Evolutionary conservation across 1,140 invertebrate genomes (phyloP).

Genomic region (Lepidostoma basale): DNA sequence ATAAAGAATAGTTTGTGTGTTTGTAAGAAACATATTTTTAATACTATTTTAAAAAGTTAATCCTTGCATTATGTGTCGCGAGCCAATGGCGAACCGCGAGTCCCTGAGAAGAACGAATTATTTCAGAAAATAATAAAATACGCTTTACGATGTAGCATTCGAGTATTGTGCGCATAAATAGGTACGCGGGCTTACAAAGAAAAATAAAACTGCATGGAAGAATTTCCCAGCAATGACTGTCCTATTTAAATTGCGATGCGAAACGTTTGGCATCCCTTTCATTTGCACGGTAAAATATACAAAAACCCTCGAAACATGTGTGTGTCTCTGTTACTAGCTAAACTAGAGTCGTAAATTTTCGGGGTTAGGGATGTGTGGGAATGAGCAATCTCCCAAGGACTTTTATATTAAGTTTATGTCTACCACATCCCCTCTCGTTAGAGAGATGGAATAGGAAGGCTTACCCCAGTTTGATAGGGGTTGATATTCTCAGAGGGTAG

Average conservation of each 20-base stretch:
- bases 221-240: neutral
- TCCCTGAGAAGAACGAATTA: neutral
- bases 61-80: neutral
- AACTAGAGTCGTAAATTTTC: slow-evolving; percentile 1
- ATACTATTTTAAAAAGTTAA: no score
- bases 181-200: neutral
- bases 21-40: no score
- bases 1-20: no score
- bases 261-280: neutral
- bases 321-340: neutral
- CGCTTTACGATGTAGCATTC: neutral
- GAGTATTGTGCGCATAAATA: neutral
- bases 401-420: slow-evolving; percentile 43
- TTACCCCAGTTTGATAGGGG: slow-evolving; percentile 37
- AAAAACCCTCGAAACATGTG: neutral
- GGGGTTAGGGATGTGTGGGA: neutral
- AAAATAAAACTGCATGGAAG: neutral
- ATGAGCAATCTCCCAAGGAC: slow-evolving; percentile 14
- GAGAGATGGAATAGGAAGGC: slow-evolving; percentile 10
- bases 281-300: neutral
- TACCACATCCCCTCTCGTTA: neutral
- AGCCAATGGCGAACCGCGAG: neutral
- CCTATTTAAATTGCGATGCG: neutral
- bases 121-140: neutral
- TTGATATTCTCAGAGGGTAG: slow-evolving; percentile 35